These are phyloP conservation scores for Medauroidea extradentata DNA, from an alignment of 1,140 invertebrate species.

Conservation along the genomic window DNA sequence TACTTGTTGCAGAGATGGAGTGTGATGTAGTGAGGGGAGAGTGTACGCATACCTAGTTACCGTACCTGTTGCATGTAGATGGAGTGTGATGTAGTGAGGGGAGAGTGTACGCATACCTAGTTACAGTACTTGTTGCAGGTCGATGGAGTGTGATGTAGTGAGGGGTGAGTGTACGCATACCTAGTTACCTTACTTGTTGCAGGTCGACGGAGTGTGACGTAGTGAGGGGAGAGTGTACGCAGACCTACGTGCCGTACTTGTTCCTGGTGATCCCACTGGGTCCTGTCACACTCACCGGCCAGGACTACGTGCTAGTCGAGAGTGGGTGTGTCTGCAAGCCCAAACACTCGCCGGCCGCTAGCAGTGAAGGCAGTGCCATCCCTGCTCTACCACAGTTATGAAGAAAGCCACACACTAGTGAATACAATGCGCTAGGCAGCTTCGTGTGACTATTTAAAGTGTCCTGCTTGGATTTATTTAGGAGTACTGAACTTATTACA, in stretches of 20 bases:
- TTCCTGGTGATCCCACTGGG: conserved; percentile 86
- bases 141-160: conserved; percentile 80
- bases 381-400: conserved; percentile 9
- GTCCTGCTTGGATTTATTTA: no score
- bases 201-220: conserved; percentile 84
- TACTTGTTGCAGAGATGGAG: conserved; percentile 81
- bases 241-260: conserved; percentile 87
- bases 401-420: no score
- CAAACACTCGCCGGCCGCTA: conserved; percentile 55
- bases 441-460: no score
- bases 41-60: conserved; percentile 86
- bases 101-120: conserved; percentile 87
- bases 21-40: conserved; percentile 83
- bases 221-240: conserved; percentile 81
- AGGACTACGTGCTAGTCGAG: conserved; percentile 89
- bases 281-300: conserved; percentile 83
- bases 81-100: conserved; percentile 81
- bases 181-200: conserved; percentile 48
- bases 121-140: conserved; percentile 87
- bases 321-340: conserved; percentile 88
- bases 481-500: no score
- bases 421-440: no score
- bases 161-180: conserved; percentile 86
- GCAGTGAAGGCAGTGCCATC: conserved; percentile 8
- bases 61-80: conserved; percentile 60